Evolutionary conservation across 64 coral and sea anemone species (phyloP).

Genomic region (Porites lutea): DNA sequence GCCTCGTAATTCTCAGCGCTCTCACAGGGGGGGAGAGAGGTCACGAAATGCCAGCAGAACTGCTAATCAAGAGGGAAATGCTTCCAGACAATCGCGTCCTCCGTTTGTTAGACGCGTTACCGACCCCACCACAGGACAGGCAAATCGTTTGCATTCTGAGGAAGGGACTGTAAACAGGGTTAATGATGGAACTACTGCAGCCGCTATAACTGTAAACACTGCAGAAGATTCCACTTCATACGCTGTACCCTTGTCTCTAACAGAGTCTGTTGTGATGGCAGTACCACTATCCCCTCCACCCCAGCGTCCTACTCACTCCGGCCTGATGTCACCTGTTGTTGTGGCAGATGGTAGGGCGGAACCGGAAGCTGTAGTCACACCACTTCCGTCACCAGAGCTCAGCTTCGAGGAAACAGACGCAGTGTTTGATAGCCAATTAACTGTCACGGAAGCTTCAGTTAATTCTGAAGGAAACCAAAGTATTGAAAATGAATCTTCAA

Average conservation of each 20-base stretch:
- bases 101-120: constrained; percentile 9
- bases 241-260: background rate
- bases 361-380: constrained; percentile 70
- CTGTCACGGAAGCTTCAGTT: constrained; percentile 61
- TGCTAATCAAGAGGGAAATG: constrained; percentile 10
- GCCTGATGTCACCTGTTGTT: constrained; percentile 13
- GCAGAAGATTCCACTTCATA: background rate
- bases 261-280: constrained; percentile 67
- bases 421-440: background rate
- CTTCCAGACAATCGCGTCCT: background rate
- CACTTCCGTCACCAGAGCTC: constrained; percentile 66
- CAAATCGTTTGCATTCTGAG: background rate
- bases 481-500: background rate
- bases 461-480: background rate
- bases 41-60: background rate
- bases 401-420: background rate
- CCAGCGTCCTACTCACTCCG: background rate
- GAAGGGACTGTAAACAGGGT: background rate
- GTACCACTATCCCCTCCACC: constrained; percentile 57
- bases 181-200: background rate
- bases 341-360: constrained; percentile 53
- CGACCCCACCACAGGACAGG: background rate
- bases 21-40: constrained; percentile 26
- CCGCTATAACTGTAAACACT: background rate
- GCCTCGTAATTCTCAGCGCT: constrained; percentile 28